phyloP scores from a whole-genome alignment of 2,888 invertebrate species.

The Hemistola chrysoprasaria region DNA sequence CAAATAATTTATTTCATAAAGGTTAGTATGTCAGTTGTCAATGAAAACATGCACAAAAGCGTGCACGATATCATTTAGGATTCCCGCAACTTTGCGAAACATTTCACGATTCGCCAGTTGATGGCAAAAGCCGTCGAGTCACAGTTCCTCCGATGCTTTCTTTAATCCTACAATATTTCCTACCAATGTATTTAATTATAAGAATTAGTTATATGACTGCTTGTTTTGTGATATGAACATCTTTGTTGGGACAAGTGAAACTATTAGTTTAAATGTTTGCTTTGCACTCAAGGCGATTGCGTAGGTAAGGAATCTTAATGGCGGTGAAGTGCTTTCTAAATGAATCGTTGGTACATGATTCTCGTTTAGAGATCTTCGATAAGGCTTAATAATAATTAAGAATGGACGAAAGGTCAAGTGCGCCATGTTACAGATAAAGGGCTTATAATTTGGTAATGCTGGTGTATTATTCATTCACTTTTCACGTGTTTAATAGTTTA shows the following conservation, averaged over 20 bases:
- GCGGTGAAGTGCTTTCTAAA: slow-evolving; percentile 32
- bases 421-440: slow-evolving; percentile 3
- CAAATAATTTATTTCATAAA: slow-evolving; percentile 6
- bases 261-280: slow-evolving; percentile 66
- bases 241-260: slow-evolving; percentile 58
- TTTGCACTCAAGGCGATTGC: slow-evolving; percentile 63
- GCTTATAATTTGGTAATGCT: slow-evolving; percentile 4
- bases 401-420: slow-evolving; percentile 20
- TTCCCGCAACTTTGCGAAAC: slow-evolving; percentile 43
- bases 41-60: slow-evolving; percentile 54
- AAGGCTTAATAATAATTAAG: slow-evolving; percentile 17
- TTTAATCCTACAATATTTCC: slow-evolving; percentile 30
- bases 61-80: slow-evolving; percentile 46
- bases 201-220: slow-evolving; percentile 41
- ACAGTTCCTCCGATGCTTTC: slow-evolving; percentile 35
- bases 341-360: slow-evolving; percentile 18
- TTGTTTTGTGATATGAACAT: slow-evolving; percentile 45
- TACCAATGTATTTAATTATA: slow-evolving; percentile 35
- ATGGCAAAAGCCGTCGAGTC: slow-evolving; percentile 44
- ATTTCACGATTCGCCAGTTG: slow-evolving; percentile 59
- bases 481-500: too few species aligned
- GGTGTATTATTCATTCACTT: slow-evolving; percentile 1
- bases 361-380: slow-evolving; percentile 17
- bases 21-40: slow-evolving; percentile 26
- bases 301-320: slow-evolving; percentile 59